Evolutionary conservation across 1,140 invertebrate species (phyloP).

Genomic region (Diabrotica virgifera): DNA sequence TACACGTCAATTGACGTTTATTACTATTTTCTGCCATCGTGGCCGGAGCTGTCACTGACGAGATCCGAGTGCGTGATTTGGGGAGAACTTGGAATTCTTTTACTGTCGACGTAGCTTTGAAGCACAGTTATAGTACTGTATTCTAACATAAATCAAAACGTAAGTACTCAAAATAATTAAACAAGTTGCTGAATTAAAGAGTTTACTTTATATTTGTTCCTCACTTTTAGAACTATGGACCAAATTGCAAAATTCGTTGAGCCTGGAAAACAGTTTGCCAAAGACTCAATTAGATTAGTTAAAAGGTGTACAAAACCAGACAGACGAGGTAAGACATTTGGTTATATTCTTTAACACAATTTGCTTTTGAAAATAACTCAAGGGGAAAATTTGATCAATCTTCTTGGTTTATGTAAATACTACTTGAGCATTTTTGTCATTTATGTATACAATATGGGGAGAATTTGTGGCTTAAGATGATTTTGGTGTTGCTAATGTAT

Average conservation of each 20-base stretch:
- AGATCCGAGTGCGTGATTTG: not conserved
- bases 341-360: no score
- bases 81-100: not conserved
- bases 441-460: no score
- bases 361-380: no score
- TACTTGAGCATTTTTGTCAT: no score
- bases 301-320: slow-evolving; percentile 99
- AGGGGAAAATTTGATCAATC: no score
- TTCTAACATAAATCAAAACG: not conserved
- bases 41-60: not conserved
- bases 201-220: slow-evolving; percentile 4
- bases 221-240: slow-evolving; percentile 73
- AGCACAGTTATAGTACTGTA: not conserved
- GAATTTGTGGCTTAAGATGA: no score
- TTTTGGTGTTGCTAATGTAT: no score
- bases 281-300: slow-evolving; percentile 95
- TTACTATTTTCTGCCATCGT: not conserved
- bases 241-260: slow-evolving; percentile 94
- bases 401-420: no score
- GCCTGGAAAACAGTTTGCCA: slow-evolving; percentile 93
- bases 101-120: not conserved
- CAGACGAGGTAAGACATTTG: slow-evolving; percentile 77
- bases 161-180: not conserved
- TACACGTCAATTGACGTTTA: not conserved
- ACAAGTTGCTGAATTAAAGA: not conserved